Conservation (phyloP, 37 sponge, comb jelly and placozoan species). For the Haliclona indistincta region DNA sequence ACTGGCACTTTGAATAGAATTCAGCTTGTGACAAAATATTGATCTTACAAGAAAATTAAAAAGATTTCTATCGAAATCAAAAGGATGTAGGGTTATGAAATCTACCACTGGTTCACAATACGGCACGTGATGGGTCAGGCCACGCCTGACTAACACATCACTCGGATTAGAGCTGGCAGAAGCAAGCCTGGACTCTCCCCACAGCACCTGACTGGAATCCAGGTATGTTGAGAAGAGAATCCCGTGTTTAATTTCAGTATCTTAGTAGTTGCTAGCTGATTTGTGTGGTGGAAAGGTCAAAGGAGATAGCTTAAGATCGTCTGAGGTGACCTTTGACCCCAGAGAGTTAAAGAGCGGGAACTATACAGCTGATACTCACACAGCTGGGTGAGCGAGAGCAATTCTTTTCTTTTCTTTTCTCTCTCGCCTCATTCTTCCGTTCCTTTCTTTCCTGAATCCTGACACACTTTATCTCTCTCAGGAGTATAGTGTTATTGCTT, state of each 20-base stretch:
- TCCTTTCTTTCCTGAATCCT: neutral
- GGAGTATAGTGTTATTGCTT: constrained; percentile 82
- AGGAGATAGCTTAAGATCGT: constrained; percentile 57
- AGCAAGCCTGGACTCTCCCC: constrained; percentile 88
- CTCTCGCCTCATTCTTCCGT: neutral
- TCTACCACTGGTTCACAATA: no score
- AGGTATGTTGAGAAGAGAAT: neutral
- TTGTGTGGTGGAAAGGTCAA: constrained; percentile 65
- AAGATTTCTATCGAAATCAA: no score
- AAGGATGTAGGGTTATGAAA: no score
- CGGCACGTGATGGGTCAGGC: no score
- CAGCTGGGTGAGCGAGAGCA: constrained; percentile 75
- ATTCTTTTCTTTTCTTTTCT: neutral
- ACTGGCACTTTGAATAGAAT: no score
- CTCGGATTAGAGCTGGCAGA: constrained; percentile 77
- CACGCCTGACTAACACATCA: no score
- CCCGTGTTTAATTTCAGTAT: neutral
- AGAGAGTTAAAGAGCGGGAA: constrained; percentile 43
- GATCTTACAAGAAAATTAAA: no score
- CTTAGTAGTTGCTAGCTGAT: constrained; percentile 43
- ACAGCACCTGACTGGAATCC: constrained; percentile 86
- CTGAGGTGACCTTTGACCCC: constrained; percentile 68
- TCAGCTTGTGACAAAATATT: no score
- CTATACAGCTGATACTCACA: constrained; percentile 71
- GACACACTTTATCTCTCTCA: neutral